Evolutionary conservation across 2,113 vertebrate genomes (phyloP).

Genomic region (Poeciliopsis turrubarensis): DNA sequence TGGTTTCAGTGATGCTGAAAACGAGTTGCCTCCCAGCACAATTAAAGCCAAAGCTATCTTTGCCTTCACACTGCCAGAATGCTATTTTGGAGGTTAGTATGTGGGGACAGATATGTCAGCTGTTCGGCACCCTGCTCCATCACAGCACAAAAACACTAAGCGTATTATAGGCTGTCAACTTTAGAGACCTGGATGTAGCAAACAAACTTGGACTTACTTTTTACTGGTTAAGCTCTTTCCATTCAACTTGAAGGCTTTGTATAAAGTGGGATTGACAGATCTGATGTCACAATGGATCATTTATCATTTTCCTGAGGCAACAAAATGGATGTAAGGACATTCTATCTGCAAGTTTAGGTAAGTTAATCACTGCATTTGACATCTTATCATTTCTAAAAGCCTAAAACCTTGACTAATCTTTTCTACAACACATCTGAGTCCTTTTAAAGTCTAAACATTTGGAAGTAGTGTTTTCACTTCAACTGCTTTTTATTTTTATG

Average conservation of each 20-base stretch:
- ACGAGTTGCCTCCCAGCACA: slow-evolving; percentile 37
- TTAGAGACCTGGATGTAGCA: slow-evolving; percentile 51
- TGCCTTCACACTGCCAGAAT: slow-evolving; percentile 71
- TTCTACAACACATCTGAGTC: not conserved
- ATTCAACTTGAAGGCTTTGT: slow-evolving; percentile 61
- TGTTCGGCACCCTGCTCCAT: slow-evolving; percentile 77
- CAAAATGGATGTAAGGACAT: slow-evolving; percentile 33
- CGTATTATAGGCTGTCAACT: slow-evolving; percentile 44
- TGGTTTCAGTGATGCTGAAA: slow-evolving; percentile 48
- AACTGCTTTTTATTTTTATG: not conserved
- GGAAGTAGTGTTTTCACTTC: not conserved
- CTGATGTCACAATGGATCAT: slow-evolving; percentile 39
- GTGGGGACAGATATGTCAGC: slow-evolving; percentile 80
- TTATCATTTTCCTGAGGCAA: not conserved
- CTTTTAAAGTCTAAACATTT: not conserved
- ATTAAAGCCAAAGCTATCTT: slow-evolving; percentile 69
- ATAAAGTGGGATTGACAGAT: slow-evolving; percentile 25
- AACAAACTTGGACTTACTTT: slow-evolving; percentile 40
- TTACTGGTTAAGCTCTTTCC: slow-evolving; percentile 45
- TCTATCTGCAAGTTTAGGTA: slow-evolving; percentile 53
- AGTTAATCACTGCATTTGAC: slow-evolving; percentile 38
- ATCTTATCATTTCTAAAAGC: not conserved
- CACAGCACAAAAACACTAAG: slow-evolving; percentile 53
- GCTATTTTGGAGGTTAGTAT: slow-evolving; percentile 80
- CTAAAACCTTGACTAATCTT: not conserved